Evolutionary conservation across 2,888 invertebrate genomes (phyloP).

Genomic region (Drosophila cognata): DNA sequence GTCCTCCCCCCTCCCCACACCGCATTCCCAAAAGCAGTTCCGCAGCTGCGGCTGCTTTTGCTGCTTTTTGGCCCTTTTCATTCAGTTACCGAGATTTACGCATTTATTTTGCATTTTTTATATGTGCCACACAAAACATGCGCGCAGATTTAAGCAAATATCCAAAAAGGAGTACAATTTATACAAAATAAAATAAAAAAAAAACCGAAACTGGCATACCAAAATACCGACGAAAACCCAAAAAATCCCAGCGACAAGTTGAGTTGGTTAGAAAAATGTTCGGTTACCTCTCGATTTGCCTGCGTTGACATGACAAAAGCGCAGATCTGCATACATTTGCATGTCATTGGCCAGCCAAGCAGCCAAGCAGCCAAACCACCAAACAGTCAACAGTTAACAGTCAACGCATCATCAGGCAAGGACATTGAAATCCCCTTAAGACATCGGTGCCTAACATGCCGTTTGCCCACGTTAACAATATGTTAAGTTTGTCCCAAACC

Average conservation of each 20-base stretch:
- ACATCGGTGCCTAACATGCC: constrained; percentile 65
- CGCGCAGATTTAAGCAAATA: constrained; percentile 76
- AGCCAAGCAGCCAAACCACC: constrained; percentile 8
- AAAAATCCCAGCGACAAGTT: constrained; percentile 56
- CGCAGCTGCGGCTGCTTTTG: constrained; percentile 27
- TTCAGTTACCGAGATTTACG: constrained; percentile 73
- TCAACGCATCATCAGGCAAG: constrained; percentile 75
- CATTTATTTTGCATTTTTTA: constrained; percentile 82
- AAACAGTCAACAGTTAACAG: constrained; percentile 34
- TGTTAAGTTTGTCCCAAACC: constrained; percentile 66
- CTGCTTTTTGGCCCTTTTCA: constrained; percentile 23
- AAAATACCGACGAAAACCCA: constrained; percentile 2
- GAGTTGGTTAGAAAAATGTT: constrained; percentile 71
- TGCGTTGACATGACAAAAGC: constrained; percentile 83
- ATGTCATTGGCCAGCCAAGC: constrained; percentile 71
- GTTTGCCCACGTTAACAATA: constrained; percentile 75
- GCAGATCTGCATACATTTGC: constrained; percentile 84
- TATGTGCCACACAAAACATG: constrained; percentile 70
- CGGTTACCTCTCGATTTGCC: constrained; percentile 76
- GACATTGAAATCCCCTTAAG: constrained; percentile 80
- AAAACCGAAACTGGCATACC: constrained; percentile 4
- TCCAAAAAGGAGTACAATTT: constrained; percentile 62
- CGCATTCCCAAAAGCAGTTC: constrained; percentile 8
- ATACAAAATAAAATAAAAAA: constrained; percentile 37
- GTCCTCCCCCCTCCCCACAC: not conserved